phyloP scores from a whole-genome alignment of 2,888 invertebrate species.

The Ochropleura leucogaster region DNA sequence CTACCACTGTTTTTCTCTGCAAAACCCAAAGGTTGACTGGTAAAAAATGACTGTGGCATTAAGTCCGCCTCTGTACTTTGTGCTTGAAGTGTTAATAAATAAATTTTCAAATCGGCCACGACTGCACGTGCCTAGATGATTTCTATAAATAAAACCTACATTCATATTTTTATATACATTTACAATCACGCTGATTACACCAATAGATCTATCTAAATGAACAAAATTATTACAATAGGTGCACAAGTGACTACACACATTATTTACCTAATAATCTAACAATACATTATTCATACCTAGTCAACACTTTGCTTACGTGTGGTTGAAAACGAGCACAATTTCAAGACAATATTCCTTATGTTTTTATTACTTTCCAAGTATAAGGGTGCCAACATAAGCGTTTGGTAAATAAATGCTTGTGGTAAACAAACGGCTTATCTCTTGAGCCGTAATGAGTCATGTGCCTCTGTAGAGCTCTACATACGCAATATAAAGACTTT shows the following conservation, averaged over 20 bases:
- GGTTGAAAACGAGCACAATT: conserved; percentile 31
- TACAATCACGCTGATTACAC: background rate
- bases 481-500: conserved; percentile 43
- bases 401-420: conserved; percentile 51
- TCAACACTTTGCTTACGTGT: conserved; percentile 2
- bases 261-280: conserved; percentile 1
- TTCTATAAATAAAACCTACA: no score
- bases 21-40: no score
- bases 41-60: no score
- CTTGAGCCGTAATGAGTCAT: conserved; percentile 60
- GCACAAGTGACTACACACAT: background rate
- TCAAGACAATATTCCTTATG: conserved; percentile 21
- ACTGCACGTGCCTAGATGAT: no score
- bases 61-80: no score
- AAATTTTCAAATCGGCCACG: no score
- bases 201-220: background rate
- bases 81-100: no score
- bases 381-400: conserved; percentile 32
- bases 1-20: no score
- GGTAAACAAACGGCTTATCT: conserved; percentile 58
- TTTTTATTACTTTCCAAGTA: conserved; percentile 55
- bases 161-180: background rate
- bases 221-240: background rate
- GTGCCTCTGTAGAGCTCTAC: conserved; percentile 40
- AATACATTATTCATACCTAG: background rate